Evolutionary conservation across 2,888 invertebrate species (phyloP), one percentile per base, ranked within the genome.

Genomic region (Coelogynopora nodosa): DNA sequence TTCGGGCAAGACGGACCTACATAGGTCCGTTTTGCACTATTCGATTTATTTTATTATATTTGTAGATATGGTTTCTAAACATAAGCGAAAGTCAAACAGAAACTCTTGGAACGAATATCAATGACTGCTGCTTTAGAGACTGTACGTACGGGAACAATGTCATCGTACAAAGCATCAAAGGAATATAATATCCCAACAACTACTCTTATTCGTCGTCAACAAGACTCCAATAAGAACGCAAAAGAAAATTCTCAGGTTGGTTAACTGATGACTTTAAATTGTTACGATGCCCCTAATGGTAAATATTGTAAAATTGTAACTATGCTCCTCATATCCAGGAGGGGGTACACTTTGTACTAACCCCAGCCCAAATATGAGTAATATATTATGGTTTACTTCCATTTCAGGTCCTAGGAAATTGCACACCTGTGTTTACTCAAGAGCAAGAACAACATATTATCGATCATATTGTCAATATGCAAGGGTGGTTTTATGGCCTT

Each of bases 401-500:
- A n/a, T n/a, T n/a, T n/a, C n/a, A n/a, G n/a, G n/a, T n/a, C n/a
- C n/a, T n/a, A 49, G 82, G 82, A 29, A 82, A 30, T 30, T 27
- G n/a, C 82, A 30, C 23, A 26, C 10, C 82, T 29, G 82, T 82
- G 23, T 82, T 82, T 82, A 26, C 10, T 2, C 30, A 1, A 10
- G 29, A 80, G 29, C 49, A 28, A n/a, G 29, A 28, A 82, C 2
- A 28, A 82, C 5, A 28, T 10, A 82, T 82, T 30, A 10, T 82
- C 1, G n/a, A 84, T 5, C 83, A 88, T 31, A 86, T 88, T 0
- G 27, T 67, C 10, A 23, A 29, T 0, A 88, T 87, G 88, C 87
- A 88, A 49, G 85, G 67, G 10, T 23, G 81, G 13, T 80, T 88
- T 10, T 88, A 81, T 83, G 86, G 87, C 1, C 30, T 88, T 28